Base-by-base conservation (phyloP, 1,140 invertebrate species). In the Tachypleus tridentatus region DNA sequence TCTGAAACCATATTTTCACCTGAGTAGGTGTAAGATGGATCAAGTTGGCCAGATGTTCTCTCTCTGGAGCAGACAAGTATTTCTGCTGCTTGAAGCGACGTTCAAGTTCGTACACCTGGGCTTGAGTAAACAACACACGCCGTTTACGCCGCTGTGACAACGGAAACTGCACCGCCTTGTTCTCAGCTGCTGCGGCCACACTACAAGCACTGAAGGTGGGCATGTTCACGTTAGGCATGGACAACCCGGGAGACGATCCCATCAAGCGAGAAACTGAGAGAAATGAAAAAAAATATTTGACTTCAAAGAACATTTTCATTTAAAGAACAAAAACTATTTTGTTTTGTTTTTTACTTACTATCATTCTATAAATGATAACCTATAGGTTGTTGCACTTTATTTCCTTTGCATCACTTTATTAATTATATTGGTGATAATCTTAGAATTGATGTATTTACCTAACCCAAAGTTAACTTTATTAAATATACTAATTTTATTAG, bases 1-100 rank as follows among this genome's bases (percentile, higher is more conserved):
- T 86, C 73, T 85, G 83, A 73, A 71, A 98, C 95, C 95, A 98
- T 74, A 98, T 98, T 86, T 98, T 98, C 60, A 98, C 94, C 91
- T 98, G 84, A 57, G 80, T 81, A 48, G 80, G 76, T 59, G 79
- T 78, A 50, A 81, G 70, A 60, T 80, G 77, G 47, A 81, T 75
- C 5, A 72, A 76, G 56, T 77, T 75, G 9, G 85, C 85, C 67
- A 87, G 76, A 65, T 82, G 78, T 73, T 87, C 85, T 59, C 85
- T 72, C 73, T 87, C 85, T 4, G 80, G 81, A 0, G 85, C 84
- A 1, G 83, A 85, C 29, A 87, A 77, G 73, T 87, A 73, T 58
- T 66, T 66, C 57, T 70, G 71, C 49, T 71, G 69, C 57, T 70
- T 72, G 67, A 72, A 73, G n/a, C 71, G 67, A 58, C 72, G 59